Percentiles rank a stretch among this genome's conserved stretches.
phyloP scores from a whole-genome alignment of 2,888 invertebrate species.

The Andrena fulva region DNA sequence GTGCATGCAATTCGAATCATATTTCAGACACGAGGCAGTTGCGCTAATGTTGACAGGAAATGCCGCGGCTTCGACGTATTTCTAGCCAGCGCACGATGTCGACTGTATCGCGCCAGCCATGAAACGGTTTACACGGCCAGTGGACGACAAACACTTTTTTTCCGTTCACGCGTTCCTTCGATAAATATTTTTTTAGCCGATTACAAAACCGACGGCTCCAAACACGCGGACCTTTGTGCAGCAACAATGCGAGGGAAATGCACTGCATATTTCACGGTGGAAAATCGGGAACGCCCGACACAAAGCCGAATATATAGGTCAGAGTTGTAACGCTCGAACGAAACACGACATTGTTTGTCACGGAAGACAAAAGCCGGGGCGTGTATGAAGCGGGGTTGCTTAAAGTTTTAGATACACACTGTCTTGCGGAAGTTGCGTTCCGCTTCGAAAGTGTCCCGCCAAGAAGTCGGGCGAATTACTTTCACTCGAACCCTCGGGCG shows the following conservation, averaged over 20 bases:
- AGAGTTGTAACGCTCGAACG: constrained; percentile 60
- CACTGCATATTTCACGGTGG: constrained; percentile 59
- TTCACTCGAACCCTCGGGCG: not conserved
- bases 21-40: constrained; percentile 3
- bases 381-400: constrained; percentile 42
- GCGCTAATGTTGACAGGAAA: constrained; percentile 11
- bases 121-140: constrained; percentile 41
- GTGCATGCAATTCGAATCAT: not conserved
- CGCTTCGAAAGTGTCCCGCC: not conserved
- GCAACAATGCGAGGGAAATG: constrained; percentile 59
- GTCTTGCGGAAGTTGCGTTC: constrained; percentile 22
- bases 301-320: constrained; percentile 64
- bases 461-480: constrained; percentile 31
- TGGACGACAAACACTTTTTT: constrained; percentile 35
- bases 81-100: not conserved
- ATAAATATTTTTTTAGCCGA: constrained; percentile 58
- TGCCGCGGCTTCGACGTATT: constrained; percentile 12
- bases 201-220: constrained; percentile 52
- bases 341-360: constrained; percentile 59
- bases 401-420: constrained; percentile 45
- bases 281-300: constrained; percentile 50
- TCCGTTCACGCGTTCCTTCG: constrained; percentile 38
- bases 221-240: constrained; percentile 48
- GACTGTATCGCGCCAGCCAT: constrained; percentile 8
- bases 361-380: constrained; percentile 57